These are phyloP conservation scores for Ptychoptera albimana DNA, from an alignment of 2,888 invertebrate species.

Conservation along the genomic window DNA sequence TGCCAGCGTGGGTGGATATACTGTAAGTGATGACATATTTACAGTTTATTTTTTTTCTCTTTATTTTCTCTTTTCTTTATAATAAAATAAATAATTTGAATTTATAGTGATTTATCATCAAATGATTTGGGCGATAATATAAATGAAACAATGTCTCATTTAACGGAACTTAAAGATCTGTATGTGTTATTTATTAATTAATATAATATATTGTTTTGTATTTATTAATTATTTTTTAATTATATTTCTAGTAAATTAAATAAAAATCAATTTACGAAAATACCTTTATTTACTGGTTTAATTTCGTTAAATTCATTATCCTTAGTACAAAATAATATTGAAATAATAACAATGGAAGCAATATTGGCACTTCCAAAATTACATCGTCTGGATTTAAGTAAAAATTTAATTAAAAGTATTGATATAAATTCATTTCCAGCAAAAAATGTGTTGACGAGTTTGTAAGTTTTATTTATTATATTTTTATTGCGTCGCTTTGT, in stretches of 20 bases:
- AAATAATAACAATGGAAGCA: slow-evolving; percentile 65
- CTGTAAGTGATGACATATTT: too few species aligned
- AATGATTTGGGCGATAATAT: too few species aligned
- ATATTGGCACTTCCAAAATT: slow-evolving; percentile 54
- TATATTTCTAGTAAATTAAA: slow-evolving; percentile 49
- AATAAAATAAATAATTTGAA: too few species aligned
- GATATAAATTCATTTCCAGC: slow-evolving; percentile 34
- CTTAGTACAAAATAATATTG: slow-evolving; percentile 66
- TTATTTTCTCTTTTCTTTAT: too few species aligned
- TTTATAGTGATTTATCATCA: too few species aligned
- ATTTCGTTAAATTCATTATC: slow-evolving; percentile 56
- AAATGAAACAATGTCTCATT: slow-evolving; percentile 98
- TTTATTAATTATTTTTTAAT: neutral
- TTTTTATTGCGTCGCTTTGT: slow-evolving; percentile 1
- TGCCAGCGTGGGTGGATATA: too few species aligned
- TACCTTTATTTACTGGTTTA: slow-evolving; percentile 67
- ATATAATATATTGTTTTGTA: slow-evolving; percentile 11
- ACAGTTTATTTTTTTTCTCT: too few species aligned
- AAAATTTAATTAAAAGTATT: slow-evolving; percentile 30
- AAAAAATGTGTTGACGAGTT: slow-evolving; percentile 28
- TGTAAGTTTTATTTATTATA: slow-evolving; percentile 28
- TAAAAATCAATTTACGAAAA: slow-evolving; percentile 60
- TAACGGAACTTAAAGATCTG: slow-evolving; percentile 99
- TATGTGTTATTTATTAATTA: slow-evolving; percentile 69
- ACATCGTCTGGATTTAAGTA: slow-evolving; percentile 29